These are phyloP conservation scores for Chaunax sp. DNA, from an alignment of 2,797 vertebrate genomes.

Conservation along the genomic window DNA sequence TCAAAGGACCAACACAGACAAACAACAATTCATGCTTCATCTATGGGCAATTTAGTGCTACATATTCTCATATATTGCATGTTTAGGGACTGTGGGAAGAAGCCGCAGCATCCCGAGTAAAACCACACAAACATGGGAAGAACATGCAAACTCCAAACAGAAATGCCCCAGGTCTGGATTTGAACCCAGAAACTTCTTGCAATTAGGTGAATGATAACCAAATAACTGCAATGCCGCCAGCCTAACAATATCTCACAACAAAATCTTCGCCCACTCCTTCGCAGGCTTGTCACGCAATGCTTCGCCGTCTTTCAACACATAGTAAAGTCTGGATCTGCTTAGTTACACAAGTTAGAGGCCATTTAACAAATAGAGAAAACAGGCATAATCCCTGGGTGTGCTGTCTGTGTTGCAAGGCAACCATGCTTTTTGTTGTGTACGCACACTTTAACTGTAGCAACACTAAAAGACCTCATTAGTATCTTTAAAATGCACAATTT, in stretches of 20 bases:
- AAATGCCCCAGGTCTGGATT: no score
- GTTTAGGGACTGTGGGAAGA: no score
- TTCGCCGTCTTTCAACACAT: conserved; percentile 35
- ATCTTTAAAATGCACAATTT: neutral
- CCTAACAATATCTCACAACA: conserved; percentile 24
- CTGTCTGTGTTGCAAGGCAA: conserved; percentile 7
- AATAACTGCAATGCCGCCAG: neutral
- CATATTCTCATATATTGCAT: no score
- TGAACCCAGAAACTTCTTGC: no score
- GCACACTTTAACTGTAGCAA: conserved; percentile 2
- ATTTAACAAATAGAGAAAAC: conserved; percentile 29
- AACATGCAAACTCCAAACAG: no score
- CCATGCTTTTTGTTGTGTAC: neutral
- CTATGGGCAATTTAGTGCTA: no score
- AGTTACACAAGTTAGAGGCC: conserved; percentile 17
- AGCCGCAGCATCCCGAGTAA: no score
- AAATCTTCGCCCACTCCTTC: conserved; percentile 30
- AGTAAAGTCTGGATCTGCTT: conserved; percentile 15
- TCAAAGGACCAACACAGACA: no score
- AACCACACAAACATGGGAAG: no score
- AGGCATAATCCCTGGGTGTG: conserved; percentile 30
- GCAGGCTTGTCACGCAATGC: conserved; percentile 35
- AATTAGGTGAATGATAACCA: neutral
- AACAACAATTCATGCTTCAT: no score
- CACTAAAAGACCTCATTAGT: neutral